A percentile compares a stretch with the other conserved stretches of the same genome.
These are phyloP conservation scores for Myiagra hebetior DNA, from an alignment of 2,113 vertebrate genomes.

Conservation along the genomic window DNA sequence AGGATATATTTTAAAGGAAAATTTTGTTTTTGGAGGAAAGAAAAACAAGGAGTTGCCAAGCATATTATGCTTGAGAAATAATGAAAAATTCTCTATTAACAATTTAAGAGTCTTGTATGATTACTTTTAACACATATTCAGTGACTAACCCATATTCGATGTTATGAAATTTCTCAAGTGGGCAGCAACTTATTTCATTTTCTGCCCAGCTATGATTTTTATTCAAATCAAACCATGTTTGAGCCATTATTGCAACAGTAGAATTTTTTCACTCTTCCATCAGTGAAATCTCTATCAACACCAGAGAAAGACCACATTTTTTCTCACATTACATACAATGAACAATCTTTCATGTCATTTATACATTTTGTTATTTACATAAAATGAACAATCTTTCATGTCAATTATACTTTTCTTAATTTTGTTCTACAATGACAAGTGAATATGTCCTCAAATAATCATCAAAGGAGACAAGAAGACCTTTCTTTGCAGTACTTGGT, in stretches of 20 bases:
- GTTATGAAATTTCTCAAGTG: background rate
- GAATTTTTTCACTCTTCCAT: background rate
- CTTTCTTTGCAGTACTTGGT: background rate
- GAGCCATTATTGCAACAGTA: background rate
- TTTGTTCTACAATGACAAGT: background rate
- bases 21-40: background rate
- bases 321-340: background rate
- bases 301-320: background rate
- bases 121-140: background rate
- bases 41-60: background rate
- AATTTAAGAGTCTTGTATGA: background rate
- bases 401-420: background rate
- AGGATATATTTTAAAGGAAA: background rate
- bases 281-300: background rate
- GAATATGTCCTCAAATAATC: background rate
- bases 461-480: background rate
- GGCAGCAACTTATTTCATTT: background rate
- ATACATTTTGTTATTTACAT: background rate
- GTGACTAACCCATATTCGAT: background rate
- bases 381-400: background rate
- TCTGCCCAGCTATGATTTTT: background rate
- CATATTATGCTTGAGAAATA: background rate
- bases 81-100: background rate
- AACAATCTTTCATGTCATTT: background rate
- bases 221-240: background rate